Percentiles rank a stretch among this genome's conserved stretches.
Evolutionary conservation across 2,888 invertebrate species (phyloP).

Genomic region (Oscheius sp.): DNA sequence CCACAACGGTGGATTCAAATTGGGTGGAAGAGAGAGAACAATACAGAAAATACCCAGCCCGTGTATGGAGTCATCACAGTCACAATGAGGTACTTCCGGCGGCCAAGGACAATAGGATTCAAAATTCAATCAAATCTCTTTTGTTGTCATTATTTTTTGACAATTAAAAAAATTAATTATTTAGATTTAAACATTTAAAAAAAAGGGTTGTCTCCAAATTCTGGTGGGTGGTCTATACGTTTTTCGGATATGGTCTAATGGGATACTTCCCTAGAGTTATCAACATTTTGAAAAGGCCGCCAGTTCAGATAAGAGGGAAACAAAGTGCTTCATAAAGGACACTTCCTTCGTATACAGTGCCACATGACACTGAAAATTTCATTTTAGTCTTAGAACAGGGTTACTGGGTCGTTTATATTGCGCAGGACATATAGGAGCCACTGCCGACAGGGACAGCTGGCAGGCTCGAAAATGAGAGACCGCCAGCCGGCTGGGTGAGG

Average conservation of each 20-base stretch:
- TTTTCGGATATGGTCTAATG: not conserved
- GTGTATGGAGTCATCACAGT: not conserved
- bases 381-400: not conserved
- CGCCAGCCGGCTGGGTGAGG: constrained; percentile 23
- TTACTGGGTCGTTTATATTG: constrained; percentile 23
- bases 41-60: not conserved
- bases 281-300: constrained; percentile 1
- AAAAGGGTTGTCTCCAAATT: too few relatives aligned
- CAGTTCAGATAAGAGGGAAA: constrained; percentile 3
- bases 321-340: constrained; percentile 8
- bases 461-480: constrained; percentile 23
- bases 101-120: not conserved
- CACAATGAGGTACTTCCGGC: constrained; percentile 6
- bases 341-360: not conserved
- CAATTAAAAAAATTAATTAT: too few relatives aligned
- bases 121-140: too few relatives aligned
- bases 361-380: not conserved
- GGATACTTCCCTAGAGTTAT: constrained; percentile 18
- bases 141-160: too few relatives aligned
- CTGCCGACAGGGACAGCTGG: constrained; percentile 24
- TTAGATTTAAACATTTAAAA: too few relatives aligned
- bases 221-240: not conserved
- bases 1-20: constrained; percentile 15
- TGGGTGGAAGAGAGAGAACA: constrained; percentile 4
- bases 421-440: constrained; percentile 20